Conservation (phyloP, 1,140 invertebrate species). For the Acromyrmex echinatior region DNA sequence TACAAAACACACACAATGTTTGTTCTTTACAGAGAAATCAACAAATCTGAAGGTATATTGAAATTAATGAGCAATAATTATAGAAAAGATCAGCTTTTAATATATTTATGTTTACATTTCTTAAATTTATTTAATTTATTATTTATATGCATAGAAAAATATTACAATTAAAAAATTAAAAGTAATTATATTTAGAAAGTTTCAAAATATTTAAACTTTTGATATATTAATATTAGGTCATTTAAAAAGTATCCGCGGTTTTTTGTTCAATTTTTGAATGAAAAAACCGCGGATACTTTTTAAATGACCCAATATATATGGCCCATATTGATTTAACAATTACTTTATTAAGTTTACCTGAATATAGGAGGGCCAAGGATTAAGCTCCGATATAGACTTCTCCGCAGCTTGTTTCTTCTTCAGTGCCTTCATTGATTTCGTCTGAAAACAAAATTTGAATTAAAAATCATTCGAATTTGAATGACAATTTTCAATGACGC, state of each 20-base stretch:
- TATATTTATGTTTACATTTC: not conserved
- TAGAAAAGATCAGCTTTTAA: not conserved
- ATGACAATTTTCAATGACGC: not conserved
- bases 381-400: conserved; percentile 88
- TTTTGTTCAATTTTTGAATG: too few species aligned
- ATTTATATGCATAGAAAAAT: not conserved
- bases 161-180: not conserved
- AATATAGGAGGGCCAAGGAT: conserved; percentile 93
- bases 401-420: conserved; percentile 88
- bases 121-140: not conserved
- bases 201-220: not conserved
- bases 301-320: too few species aligned
- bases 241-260: too few species aligned
- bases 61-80: not conserved
- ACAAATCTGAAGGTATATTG: too few species aligned
- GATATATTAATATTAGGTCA: too few species aligned
- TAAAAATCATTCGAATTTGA: not conserved
- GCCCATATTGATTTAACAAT: not conserved
- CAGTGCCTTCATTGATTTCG: conserved; percentile 87
- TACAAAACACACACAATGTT: too few species aligned
- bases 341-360: conserved; percentile 83
- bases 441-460: conserved; percentile 71
- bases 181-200: not conserved
- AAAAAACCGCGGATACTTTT: too few species aligned
- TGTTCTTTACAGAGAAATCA: too few species aligned